Evolutionary conservation across 1,140 invertebrate genomes (phyloP), one percentile per base, ranked within the genome.

Genomic region (Philotrypesis tridentata): DNA sequence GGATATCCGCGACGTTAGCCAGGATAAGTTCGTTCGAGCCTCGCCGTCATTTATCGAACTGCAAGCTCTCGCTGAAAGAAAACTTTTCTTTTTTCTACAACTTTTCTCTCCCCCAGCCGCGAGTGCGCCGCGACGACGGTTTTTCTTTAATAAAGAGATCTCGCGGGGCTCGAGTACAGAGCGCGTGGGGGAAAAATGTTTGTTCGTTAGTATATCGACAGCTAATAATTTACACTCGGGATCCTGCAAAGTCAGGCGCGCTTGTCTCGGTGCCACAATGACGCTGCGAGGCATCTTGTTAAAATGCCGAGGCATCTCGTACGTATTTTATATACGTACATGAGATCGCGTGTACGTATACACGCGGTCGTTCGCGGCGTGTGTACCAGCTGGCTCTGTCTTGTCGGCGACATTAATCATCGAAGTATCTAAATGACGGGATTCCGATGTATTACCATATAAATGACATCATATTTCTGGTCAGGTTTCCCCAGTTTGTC

Each of bases 401-500:
- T 91, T 91, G 89, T 92, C 89, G 89, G 83, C 79, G 85, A 91
- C 92, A 93, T 93, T 93, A 93, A 93, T 93, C 93, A 93, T 93
- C 91, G 89, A 92, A 93, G 92, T 93, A 93, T 93, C 91, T 93
- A 93, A 93, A 93, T 93, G 93, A 93, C 93, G 93, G 93, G 93
- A 93, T 93, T 93, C 92, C 92, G 91, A 93, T 93, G 93, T 92
- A 93, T 93, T 93, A 93, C 93, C 93, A 93, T 93, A 93, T 93
- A 93, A 93, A 93, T 93, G 93, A 93, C 93, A 93, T 93, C 92
- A 93, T 93, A 93, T 93, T 93, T 93, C 93, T 93, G 92, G 92
- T 93, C 92, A 93, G 91, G 91, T 92, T 92, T 92, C 91, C 91
- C 91, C 90, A 92, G 91, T 92, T 92, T 92, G 91, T 92, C 91